A percentile compares a stretch with the other conserved stretches of the same genome.
Evolutionary conservation across 2,113 vertebrate genomes (phyloP).

Genomic region (Rhipidura dahli): DNA sequence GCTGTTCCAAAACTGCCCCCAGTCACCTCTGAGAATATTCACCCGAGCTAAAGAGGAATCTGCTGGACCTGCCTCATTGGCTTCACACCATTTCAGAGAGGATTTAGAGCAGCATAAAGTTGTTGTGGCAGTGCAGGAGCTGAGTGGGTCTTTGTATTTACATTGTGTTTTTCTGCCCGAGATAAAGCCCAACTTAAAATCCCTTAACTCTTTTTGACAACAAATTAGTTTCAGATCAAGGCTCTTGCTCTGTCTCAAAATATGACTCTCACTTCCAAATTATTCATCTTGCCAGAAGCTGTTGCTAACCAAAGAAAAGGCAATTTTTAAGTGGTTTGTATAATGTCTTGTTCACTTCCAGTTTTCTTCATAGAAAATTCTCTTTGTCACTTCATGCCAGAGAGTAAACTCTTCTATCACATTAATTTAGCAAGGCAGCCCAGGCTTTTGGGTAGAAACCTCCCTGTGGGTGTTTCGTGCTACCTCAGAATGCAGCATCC

Average conservation of each 20-base stretch:
- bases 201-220: conserved; percentile 64
- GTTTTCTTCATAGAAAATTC: conserved; percentile 50
- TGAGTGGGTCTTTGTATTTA: neutral
- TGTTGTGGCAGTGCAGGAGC: neutral
- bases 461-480: fast-evolving
- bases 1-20: neutral
- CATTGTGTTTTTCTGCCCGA: neutral
- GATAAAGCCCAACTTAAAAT: neutral
- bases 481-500: fast-evolving
- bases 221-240: conserved; percentile 75
- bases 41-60: neutral
- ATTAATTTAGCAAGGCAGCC: neutral
- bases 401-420: neutral
- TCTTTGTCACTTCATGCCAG: conserved; percentile 43
- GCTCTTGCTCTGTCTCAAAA: conserved; percentile 62
- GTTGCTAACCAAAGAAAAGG: conserved; percentile 13
- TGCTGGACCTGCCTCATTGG: neutral
- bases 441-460: neutral
- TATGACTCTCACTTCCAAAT: conserved; percentile 64
- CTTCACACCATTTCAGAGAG: neutral
- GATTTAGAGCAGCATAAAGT: neutral
- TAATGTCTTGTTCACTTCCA: conserved; percentile 4
- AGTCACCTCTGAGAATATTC: fast-evolving
- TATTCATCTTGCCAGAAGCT: conserved; percentile 61
- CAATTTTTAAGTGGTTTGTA: conserved; percentile 50